A percentile compares a stretch with the other conserved stretches of the same genome.
Conservation (phyloP, 2,888 invertebrate species). For the Sarcophaga carnaria region DNA sequence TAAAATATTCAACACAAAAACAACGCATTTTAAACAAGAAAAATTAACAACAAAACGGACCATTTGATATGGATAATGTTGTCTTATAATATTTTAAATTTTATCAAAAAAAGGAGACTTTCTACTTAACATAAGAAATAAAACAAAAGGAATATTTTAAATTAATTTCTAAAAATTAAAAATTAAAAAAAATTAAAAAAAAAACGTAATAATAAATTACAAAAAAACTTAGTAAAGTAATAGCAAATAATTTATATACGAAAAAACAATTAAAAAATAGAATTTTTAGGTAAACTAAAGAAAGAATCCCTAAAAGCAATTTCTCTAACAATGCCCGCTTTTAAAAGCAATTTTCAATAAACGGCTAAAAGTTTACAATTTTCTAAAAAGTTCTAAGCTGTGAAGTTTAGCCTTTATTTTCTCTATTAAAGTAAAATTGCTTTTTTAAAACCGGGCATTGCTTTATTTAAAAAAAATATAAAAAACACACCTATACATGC, state of each 20-base stretch:
- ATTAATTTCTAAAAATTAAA: too few relatives aligned
- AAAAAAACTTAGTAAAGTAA: conserved; percentile 61
- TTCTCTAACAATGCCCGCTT: conserved; percentile 75
- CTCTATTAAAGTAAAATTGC: conserved; percentile 63
- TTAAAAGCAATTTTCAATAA: conserved; percentile 74
- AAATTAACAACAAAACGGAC: neutral
- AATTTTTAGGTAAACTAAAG: conserved; percentile 52
- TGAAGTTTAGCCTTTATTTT: too few relatives aligned
- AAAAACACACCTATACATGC: neutral
- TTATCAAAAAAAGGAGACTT: conserved; percentile 31
- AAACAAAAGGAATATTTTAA: neutral
- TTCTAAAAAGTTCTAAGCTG: neutral
- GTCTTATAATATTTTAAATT: conserved; percentile 16
- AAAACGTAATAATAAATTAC: too few relatives aligned
- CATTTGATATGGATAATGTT: conserved; percentile 55
- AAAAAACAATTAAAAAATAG: conserved; percentile 29
- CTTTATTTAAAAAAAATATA: conserved; percentile 26
- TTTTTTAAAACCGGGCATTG: conserved; percentile 79
- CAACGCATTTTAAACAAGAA: conserved; percentile 20
- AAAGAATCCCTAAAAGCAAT: conserved; percentile 39
- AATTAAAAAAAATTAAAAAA: neutral
- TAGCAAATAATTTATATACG: conserved; percentile 50
- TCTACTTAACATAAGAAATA: conserved; percentile 29
- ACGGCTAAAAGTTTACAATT: neutral
- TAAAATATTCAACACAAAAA: conserved; percentile 1